Evolutionary conservation across 2,888 invertebrate species (phyloP).

Genomic region (Dicyrtoma fusca): DNA sequence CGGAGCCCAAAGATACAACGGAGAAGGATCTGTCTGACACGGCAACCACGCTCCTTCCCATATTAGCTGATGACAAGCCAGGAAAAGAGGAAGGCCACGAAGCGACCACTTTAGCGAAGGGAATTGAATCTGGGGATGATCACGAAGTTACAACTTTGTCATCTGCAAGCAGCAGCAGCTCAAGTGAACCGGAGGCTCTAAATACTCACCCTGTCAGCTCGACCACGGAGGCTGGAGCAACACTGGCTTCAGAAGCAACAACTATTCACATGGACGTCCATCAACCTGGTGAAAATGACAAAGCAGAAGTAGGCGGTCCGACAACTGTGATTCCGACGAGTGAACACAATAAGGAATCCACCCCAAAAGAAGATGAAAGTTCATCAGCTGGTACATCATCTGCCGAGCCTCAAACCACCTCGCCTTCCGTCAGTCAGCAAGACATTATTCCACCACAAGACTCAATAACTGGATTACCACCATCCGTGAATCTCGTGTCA

Average conservation of each 20-base stretch:
- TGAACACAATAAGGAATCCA: neutral
- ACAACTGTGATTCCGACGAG: constrained; percentile 1
- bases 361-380: constrained; percentile 6
- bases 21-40: neutral
- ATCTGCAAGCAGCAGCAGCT: neutral
- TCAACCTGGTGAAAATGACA: neutral
- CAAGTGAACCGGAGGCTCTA: neutral
- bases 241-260: neutral
- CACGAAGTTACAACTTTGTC: constrained; percentile 5
- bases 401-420: constrained; percentile 1
- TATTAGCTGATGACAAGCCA: neutral
- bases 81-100: neutral
- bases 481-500: constrained; percentile 5
- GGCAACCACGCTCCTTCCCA: neutral
- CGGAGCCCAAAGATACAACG: neutral
- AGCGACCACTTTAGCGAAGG: neutral
- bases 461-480: neutral
- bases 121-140: neutral
- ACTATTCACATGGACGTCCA: neutral
- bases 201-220: neutral
- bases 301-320: neutral
- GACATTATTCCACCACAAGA: neutral
- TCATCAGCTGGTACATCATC: constrained; percentile 10
- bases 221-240: neutral
- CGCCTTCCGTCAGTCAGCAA: neutral